Base-by-base conservation (phyloP, 2,113 vertebrate species). In the Nibea coibor region DNA sequence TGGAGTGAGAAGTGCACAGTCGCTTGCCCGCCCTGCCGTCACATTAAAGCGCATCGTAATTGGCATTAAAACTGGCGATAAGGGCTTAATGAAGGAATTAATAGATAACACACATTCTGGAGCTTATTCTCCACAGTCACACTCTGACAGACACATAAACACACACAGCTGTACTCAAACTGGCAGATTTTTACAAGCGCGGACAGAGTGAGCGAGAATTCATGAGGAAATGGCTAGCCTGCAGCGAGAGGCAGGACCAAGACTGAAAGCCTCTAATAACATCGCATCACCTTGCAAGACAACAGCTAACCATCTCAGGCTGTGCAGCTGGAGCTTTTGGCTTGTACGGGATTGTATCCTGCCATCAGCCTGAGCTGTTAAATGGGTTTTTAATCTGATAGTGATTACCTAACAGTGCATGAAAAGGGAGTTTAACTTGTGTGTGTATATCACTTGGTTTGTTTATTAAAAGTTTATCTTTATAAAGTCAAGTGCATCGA, bases 1-100 rank as follows among this genome's bases (percentile, higher is more conserved):
- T 69, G 72, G 77, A 93, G 86, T 87, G 82, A 92, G 82, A 75
- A 86, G 83, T 86, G 76, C 86, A 87, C 11, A 86, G 87, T 86
- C 82, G 69, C 81, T 87, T 73, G 75, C 88, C 86, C 87, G 82
- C 88, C 89, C 89, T 70, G 85, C 79, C 73, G 65, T 93, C 93
- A 92, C 92, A 92, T 93, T 93, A 92, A 91, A 94, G 87, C 85
- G 78, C 86, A 91, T 94, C 91, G 93, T 94, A 94, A 95, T 94
- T 94, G 93, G 92, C 93, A 94, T 93, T 94, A 94, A 92, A 93
- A 92, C 88, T 88, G 87, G 87, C 78, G 94, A 95, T 95, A 95
- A 94, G 90, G 82, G 85, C 84, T 91, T 94, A 94, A 95, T 94
- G 93, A 92, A 93, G 91, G 89, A 92, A 94, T 94, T 92, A 95